Evolutionary conservation across 2,797 vertebrate genomes (phyloP).

Genomic region (Pangasius macronema): DNA sequence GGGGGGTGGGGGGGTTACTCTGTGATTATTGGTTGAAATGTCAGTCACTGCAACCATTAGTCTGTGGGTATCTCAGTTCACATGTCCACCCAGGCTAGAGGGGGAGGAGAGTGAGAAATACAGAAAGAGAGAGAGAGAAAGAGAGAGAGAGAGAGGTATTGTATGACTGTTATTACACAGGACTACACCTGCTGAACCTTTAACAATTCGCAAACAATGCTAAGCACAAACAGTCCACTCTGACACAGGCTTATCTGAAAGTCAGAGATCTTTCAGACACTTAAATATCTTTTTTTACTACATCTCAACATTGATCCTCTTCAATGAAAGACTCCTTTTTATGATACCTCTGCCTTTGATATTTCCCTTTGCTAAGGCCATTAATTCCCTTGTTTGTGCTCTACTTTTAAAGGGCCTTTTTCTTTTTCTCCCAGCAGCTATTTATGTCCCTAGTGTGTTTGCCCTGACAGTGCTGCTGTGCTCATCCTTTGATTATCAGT

Average conservation of each 20-base stretch:
- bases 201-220: conserved; percentile 39
- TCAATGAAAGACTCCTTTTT: conserved; percentile 49
- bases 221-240: conserved; percentile 39
- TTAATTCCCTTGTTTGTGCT: conserved; percentile 57
- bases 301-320: conserved; percentile 48
- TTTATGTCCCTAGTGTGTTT: conserved; percentile 52
- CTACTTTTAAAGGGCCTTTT: conserved; percentile 53
- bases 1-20: conserved; percentile 73
- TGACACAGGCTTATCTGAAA: conserved; percentile 21
- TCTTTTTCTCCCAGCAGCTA: conserved; percentile 45
- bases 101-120: neutral
- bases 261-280: conserved; percentile 29
- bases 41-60: conserved; percentile 78
- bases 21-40: conserved; percentile 80
- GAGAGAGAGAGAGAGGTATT: neutral
- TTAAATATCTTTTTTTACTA: conserved; percentile 31
- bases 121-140: neutral
- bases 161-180: conserved; percentile 28
- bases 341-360: conserved; percentile 52
- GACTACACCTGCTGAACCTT: conserved; percentile 45
- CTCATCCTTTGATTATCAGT: conserved; percentile 56
- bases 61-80: conserved; percentile 70
- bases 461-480: conserved; percentile 52
- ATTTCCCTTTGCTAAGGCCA: conserved; percentile 52
- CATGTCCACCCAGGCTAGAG: conserved; percentile 73